Percentiles rank a stretch among this genome's conserved stretches.
phyloP scores from a whole-genome alignment of 2,113 vertebrate genomes.

The Melanotaenia duboulayi region DNA sequence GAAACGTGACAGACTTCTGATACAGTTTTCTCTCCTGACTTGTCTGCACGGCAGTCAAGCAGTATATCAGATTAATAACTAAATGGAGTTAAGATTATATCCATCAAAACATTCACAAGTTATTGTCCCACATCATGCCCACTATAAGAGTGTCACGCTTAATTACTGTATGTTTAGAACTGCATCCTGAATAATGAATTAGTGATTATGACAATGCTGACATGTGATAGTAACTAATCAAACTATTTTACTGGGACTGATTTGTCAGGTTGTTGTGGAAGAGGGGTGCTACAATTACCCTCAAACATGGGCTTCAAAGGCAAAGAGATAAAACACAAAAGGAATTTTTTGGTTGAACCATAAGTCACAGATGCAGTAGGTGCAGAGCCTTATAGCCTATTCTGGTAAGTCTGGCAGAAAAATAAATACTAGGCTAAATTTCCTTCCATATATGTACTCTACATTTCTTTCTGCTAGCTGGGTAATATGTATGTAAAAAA shows the following conservation, averaged over 20 bases:
- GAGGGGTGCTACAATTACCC: neutral
- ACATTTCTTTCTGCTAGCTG: neutral
- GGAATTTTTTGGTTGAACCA: neutral
- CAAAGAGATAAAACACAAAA: neutral
- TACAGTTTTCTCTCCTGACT: neutral
- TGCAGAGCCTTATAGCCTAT: neutral
- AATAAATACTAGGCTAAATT: neutral
- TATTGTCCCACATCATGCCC: neutral
- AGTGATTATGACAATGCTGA: conserved; percentile 15
- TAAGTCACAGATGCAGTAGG: neutral
- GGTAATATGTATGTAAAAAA: neutral
- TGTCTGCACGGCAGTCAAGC: neutral
- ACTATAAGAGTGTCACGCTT: conserved; percentile 7
- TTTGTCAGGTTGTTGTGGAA: conserved; percentile 14
- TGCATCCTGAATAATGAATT: conserved; percentile 12
- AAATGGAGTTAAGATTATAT: conserved; percentile 10
- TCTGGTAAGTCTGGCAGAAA: neutral
- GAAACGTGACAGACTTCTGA: conserved; percentile 2
- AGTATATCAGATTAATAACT: neutral
- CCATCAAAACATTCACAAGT: neutral
- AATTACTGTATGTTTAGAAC: conserved; percentile 6
- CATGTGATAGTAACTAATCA: conserved; percentile 53
- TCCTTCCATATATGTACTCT: neutral
- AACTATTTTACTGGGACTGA: conserved; percentile 29
- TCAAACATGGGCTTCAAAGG: conserved; percentile 2